These are phyloP conservation scores for Drosophila leonis DNA, from an alignment of 2,888 invertebrate species.

Conservation along the genomic window DNA sequence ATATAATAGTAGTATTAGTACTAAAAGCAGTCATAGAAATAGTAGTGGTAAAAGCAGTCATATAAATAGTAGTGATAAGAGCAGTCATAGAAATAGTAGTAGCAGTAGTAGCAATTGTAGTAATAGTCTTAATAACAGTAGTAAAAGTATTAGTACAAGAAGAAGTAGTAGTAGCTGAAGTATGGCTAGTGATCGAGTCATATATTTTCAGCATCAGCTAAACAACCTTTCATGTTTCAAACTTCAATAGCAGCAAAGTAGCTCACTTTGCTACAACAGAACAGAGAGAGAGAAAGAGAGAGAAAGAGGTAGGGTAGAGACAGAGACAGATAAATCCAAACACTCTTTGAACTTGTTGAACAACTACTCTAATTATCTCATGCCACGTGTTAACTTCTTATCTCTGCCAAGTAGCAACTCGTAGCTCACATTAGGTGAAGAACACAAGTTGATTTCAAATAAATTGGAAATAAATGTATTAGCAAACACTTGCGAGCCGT, in stretches of 20 bases:
- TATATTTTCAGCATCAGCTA: background rate
- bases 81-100: background rate
- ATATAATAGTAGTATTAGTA: background rate
- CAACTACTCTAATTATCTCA: background rate
- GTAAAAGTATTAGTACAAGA: background rate
- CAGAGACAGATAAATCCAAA: background rate
- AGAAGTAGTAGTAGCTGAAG: background rate
- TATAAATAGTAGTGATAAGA: too few relatives aligned
- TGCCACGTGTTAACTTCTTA: background rate
- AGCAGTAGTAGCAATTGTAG: background rate
- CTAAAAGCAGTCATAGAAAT: too few relatives aligned
- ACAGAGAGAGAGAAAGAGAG: background rate
- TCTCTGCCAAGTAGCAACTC: background rate
- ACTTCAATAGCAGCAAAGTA: background rate
- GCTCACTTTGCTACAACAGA: background rate
- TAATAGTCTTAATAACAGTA: background rate
- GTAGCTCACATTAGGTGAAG: background rate
- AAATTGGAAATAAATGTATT: slow-evolving; percentile 13
- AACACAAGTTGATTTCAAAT: background rate
- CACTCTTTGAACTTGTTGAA: background rate
- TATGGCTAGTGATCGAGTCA: background rate
- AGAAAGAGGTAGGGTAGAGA: background rate
- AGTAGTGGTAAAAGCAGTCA: background rate
- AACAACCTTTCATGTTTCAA: background rate
- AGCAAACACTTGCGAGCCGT: background rate